Percentiles rank a stretch among this genome's conserved stretches.
phyloP scores from a whole-genome alignment of 1,140 invertebrate genomes.

The Pseudobourletiella spinata region DNA sequence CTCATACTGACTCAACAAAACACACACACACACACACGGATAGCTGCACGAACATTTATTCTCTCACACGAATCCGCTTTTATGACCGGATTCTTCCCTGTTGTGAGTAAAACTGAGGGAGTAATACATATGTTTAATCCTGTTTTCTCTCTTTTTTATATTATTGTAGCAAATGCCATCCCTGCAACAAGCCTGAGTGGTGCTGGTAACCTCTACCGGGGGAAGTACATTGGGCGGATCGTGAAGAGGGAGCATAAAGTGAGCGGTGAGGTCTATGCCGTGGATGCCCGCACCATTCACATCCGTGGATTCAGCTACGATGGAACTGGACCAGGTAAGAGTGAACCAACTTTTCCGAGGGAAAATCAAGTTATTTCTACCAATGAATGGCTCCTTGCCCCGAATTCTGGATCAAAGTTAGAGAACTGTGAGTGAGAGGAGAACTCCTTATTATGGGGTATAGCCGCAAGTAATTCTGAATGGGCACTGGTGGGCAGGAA shows the following conservation, averaged over 20 bases:
- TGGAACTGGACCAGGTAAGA: constrained; percentile 73
- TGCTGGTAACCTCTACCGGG: constrained; percentile 51
- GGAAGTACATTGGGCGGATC: constrained; percentile 66
- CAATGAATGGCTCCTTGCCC: constrained; percentile 3
- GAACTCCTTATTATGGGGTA: no score
- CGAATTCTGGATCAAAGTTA: neutral
- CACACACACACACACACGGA: no score
- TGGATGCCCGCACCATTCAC: constrained; percentile 74
- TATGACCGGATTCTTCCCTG: no score
- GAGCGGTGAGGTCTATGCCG: constrained; percentile 73
- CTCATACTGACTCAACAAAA: no score
- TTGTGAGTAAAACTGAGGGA: neutral
- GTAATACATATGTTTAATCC: neutral
- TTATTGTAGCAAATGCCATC: constrained; percentile 10
- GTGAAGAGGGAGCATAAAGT: constrained; percentile 70
- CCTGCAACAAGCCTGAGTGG: neutral
- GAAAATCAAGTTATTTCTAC: neutral
- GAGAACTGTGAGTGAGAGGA: neutral
- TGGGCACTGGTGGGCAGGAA: no score
- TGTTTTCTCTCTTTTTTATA: neutral
- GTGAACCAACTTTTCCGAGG: constrained; percentile 18
- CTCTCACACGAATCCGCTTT: no score
- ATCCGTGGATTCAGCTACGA: constrained; percentile 81
- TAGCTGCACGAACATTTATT: no score
- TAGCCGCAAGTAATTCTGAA: no score